Percentiles rank a stretch among this genome's conserved stretches.
Conservation (phyloP, 2,888 invertebrate genomes). For the Melanophora roralis region DNA sequence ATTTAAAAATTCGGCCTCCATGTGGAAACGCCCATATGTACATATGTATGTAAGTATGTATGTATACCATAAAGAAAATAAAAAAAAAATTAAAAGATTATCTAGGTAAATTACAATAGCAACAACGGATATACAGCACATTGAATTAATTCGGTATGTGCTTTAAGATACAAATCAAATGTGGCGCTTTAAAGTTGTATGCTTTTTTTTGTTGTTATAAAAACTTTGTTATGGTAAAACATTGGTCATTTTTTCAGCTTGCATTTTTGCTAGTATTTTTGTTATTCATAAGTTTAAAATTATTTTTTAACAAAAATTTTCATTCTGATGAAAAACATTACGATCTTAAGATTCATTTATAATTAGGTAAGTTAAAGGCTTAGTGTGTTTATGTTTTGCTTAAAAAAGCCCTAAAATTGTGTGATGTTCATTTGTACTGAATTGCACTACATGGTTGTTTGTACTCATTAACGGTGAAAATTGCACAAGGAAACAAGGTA, state of each 20-base stretch:
- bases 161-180: constrained; percentile 25
- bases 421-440: background rate
- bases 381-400: background rate
- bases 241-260: background rate
- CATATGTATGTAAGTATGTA: too few species aligned
- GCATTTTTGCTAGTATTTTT: too few species aligned
- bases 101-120: constrained; percentile 7
- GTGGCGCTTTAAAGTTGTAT: constrained; percentile 30
- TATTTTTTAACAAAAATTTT: constrained; percentile 49
- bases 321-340: background rate
- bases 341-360: constrained; percentile 1
- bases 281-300: constrained; percentile 36
- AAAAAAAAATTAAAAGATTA: constrained; percentile 29
- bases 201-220: background rate
- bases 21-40: too few species aligned
- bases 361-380: background rate
- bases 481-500: constrained; percentile 66
- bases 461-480: constrained; percentile 64
- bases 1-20: too few species aligned
- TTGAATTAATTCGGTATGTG: constrained; percentile 56
- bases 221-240: constrained; percentile 5
- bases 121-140: constrained; percentile 63
- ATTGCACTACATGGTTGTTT: background rate
- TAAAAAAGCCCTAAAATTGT: background rate
- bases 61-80: too few species aligned